Evolutionary conservation across 2,113 vertebrate genomes (phyloP), one percentile per base, ranked within the genome.

Genomic region (Poeciliopsis turrubarensis): DNA sequence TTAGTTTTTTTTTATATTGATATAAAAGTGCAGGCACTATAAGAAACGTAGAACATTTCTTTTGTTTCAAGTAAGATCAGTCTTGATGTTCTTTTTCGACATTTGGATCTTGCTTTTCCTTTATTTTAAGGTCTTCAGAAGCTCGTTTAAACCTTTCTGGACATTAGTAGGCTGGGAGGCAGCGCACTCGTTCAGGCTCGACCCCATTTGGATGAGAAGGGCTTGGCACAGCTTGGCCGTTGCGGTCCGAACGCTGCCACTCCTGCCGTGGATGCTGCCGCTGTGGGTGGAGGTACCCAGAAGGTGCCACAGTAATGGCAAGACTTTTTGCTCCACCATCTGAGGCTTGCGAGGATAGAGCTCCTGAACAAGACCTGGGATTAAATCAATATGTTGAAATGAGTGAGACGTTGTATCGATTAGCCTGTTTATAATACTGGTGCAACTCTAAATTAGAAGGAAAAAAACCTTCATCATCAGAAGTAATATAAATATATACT

Each of bases 271-370:
- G 44, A 95, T 66, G 22, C 93, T 94, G 68, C 96, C 95, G 19
- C 96, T 95, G 82, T 92, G 94, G 3, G 91, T 92, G 76, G 94
- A 93, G 51, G 92, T 94, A 25, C 96, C 93, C 82, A 98, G 92
- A 5, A 98, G 96, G 73, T 97, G 95, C 97, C 97, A 98, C 17
- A 98, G 92, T 77, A 98, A 92, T 9, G 90, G 94, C 11, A 97
- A 86, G 8, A 94, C 97, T 79, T 96, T 98, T 81, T 97, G 96
- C 89, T 97, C 96, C 77, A 97, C 96, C 60, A 95, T 89, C 25
- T 95, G 95, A 37, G 96, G 96, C 82, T 95, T 97, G 78, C 94
- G 95, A 2, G 95, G 96, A 79, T 98, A 96, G 11, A 98, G 85
- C 75, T 96, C 95, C 1, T 19, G 89, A 32, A 96, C 96, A 0